These are phyloP conservation scores for Stegophylla sp. DNA, from an alignment of 2,888 invertebrate species.

Conservation along the genomic window DNA sequence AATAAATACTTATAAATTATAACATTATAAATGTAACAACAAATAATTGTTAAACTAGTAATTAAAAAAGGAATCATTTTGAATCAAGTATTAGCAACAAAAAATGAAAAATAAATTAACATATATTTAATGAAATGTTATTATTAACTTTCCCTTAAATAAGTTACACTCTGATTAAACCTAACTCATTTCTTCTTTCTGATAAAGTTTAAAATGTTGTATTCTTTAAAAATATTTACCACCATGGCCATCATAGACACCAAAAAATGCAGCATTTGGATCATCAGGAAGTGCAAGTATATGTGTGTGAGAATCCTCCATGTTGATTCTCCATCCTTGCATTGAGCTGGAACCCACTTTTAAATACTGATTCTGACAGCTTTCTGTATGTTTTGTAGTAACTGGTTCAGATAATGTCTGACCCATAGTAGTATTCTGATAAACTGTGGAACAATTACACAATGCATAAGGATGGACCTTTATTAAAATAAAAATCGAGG, in stretches of 20 bases:
- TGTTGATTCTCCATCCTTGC: slow-evolving; percentile 99
- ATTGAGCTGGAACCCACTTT: slow-evolving; percentile 96
- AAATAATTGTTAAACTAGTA: neutral
- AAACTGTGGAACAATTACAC: slow-evolving; percentile 28
- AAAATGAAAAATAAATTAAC: neutral
- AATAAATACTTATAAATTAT: no score
- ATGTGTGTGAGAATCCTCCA: slow-evolving; percentile 99
- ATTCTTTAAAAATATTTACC: slow-evolving; percentile 67
- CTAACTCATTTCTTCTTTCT: neutral
- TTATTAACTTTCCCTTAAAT: neutral
- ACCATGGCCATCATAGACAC: slow-evolving; percentile 95
- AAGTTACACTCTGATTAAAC: neutral
- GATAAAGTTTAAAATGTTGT: neutral
- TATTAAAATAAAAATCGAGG: neutral
- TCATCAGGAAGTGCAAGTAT: slow-evolving; percentile 92
- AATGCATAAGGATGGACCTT: neutral
- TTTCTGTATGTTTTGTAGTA: slow-evolving; percentile 84
- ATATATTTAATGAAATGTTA: no score
- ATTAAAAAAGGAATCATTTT: slow-evolving; percentile 12
- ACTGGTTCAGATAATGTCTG: slow-evolving; percentile 97
- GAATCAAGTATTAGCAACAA: neutral
- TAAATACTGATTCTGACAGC: slow-evolving; percentile 76
- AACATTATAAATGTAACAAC: neutral
- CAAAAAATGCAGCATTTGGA: slow-evolving; percentile 91
- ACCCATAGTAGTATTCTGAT: slow-evolving; percentile 75